Base-by-base conservation (phyloP, 92 coral and sea anemone species). In the Anthopleura xanthogrammica region DNA sequence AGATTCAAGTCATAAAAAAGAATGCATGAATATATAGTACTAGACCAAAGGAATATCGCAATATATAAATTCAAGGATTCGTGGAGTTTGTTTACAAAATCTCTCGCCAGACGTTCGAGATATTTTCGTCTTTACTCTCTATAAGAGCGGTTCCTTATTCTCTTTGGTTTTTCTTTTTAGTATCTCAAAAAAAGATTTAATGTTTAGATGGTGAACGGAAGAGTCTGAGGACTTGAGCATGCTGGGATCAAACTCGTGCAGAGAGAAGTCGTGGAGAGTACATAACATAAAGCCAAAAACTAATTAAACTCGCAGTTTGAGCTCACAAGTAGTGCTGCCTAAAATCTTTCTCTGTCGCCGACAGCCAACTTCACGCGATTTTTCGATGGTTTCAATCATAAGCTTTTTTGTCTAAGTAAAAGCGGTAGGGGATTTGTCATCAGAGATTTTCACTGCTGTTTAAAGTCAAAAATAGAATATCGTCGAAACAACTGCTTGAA, bases 291-390 rank as follows among this genome's bases (percentile, higher is more conserved):
- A 80, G 72, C 72, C 83, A 68, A 91, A 93, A 91, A 93, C 95
- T 91, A 93, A 93, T 93, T 93, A 93, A 87, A 85, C 79, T 91
- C 98, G 24, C 98, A 60, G 92, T 83, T 48, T 89, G 91, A 80
- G 54, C 71, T 83, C 85, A 12, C 19, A 16, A 56, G 72, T 48
- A 43, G 52, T 65, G 79, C 88, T 62, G 40, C 79, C 81, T 41
- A 72, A 77, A 81, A 82, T 57, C 52, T 60, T 55, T 52, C 24
- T 78, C 77, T 84, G 84, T 68, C 84, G 41, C 77, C 77, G 77
- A 64, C 78, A 75, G 55, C 41, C 23, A 52, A 43, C 66, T 79
- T 24, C 82, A 79, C 82, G 72, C 82, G 54, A 57, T 23, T 77
- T 77, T 52, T 77, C 39, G 41, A 52, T 12, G 42, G 12, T 6